These are phyloP conservation scores for Apteryx mantelli DNA, from an alignment of 2,113 vertebrate species.

Conservation along the genomic window DNA sequence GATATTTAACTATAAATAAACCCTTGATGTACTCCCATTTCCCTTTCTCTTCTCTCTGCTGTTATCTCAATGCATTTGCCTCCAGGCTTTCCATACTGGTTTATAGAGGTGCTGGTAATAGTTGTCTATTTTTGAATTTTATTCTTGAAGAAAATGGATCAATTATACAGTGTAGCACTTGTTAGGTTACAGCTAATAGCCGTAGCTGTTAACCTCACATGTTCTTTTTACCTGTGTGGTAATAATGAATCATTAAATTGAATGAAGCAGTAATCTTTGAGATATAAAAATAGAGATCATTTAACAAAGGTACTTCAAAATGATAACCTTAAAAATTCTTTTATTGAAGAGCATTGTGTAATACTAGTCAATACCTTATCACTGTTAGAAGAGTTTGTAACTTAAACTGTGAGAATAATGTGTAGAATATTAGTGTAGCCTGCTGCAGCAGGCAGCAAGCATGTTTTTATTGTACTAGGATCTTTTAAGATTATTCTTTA, in stretches of 20 bases:
- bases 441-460: background rate
- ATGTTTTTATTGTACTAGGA: background rate
- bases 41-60: constrained; percentile 21
- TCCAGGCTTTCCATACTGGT: constrained; percentile 14
- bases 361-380: background rate
- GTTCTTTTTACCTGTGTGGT: constrained; percentile 24
- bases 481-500: background rate
- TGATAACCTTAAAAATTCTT: background rate
- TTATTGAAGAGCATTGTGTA: background rate
- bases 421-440: background rate
- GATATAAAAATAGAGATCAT: constrained; percentile 5
- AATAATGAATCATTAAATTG: constrained; percentile 5
- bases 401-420: background rate
- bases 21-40: background rate
- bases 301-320: constrained; percentile 27
- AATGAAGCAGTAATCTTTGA: constrained; percentile 15
- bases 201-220: background rate
- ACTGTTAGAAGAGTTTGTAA: background rate
- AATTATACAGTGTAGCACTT: background rate
- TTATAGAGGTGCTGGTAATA: background rate
- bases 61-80: constrained; percentile 6
- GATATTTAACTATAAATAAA: constrained; percentile 51
- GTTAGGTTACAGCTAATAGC: constrained; percentile 35
- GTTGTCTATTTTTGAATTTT: constrained; percentile 5
- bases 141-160: constrained; percentile 37